Base-by-base conservation (phyloP, 1,140 invertebrate genomes). In the Ectropis grisescens region DNA sequence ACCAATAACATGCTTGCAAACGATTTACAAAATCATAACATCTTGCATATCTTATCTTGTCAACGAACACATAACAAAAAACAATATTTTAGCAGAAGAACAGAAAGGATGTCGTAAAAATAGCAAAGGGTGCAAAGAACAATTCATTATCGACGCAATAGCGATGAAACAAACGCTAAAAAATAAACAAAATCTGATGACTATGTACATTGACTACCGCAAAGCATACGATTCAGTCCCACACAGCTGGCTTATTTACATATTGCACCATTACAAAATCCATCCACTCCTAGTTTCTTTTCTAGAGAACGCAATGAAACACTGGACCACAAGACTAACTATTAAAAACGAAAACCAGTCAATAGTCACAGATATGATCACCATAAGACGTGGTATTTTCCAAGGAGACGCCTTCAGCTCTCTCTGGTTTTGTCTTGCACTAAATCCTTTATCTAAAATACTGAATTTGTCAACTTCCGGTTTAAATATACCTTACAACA, bases 331-430 rank as follows among this genome's bases (percentile, higher is more conserved):
- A 23, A 28, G 22, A 2, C 32, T 45, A 36, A 29, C 26, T 33
- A 14, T 30, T 9, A 11, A 16, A 11, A 31, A 31, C 22, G 10
- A 15, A 22, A 11, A 37, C 30, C n/a, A 33, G 10, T 8, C 27
- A 16, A 33, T 8, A 10, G 25, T 8, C 1, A 35, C 33, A 11
- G 27, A 28, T 7, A 8, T 30, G 2, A 41, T 41, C 2, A 1
- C n/a, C 14, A 41, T 41, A 12, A 10, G 19, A n/a, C 11, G 39
- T 11, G 37, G 40, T 8, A 48, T 43, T 0, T 44, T 35, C n/a
- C 34, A 41, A n/a, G 47, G 51, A 5, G 55, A 51, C 23, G 32
- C 33, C 25, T 29, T 54, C 13, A 54, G n/a, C n/a, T n/a, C n/a
- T n/a, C n/a, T n/a, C n/a, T n/a, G n/a, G n/a, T n/a, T n/a, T n/a